Conservation (phyloP, 2,113 vertebrate species). For the Rhynchopsitta pachyrhyncha region DNA sequence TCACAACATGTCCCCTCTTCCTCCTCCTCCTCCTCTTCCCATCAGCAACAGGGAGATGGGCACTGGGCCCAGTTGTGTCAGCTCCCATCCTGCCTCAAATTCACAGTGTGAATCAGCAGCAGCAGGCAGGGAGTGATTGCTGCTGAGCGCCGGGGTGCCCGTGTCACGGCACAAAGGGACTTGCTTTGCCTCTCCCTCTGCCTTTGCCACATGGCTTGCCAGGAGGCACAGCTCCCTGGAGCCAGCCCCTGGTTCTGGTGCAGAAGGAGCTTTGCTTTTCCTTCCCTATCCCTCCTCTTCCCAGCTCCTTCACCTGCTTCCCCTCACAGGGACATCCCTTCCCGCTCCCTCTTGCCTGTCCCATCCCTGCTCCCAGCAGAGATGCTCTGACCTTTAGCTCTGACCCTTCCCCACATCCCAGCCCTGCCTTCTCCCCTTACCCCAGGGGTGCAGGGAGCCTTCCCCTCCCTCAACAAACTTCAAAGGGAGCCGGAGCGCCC, state of each 20-base stretch:
- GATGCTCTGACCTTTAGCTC: background rate
- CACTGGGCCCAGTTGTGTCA: background rate
- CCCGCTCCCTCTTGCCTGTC: background rate
- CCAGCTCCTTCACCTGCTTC: background rate
- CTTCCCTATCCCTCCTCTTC: background rate
- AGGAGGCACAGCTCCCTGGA: background rate
- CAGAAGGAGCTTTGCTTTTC: background rate
- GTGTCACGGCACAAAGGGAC: rapidly evolving
- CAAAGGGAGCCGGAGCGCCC: background rate
- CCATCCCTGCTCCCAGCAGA: background rate
- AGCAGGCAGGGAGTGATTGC: background rate
- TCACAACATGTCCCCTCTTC: background rate
- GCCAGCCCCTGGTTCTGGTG: rapidly evolving
- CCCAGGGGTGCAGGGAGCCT: background rate
- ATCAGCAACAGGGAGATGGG: rapidly evolving
- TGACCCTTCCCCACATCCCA: background rate
- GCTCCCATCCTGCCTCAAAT: background rate
- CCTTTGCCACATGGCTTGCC: rapidly evolving
- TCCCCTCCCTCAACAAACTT: background rate
- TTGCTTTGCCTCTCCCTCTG: background rate
- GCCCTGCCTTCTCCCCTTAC: background rate
- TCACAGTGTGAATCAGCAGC: rapidly evolving
- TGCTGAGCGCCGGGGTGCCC: background rate
- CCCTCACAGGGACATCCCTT: background rate
- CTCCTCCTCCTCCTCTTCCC: background rate